These are phyloP conservation scores for Piezodorus guildinii DNA, from an alignment of 1,140 invertebrate species.

Conservation along the genomic window DNA sequence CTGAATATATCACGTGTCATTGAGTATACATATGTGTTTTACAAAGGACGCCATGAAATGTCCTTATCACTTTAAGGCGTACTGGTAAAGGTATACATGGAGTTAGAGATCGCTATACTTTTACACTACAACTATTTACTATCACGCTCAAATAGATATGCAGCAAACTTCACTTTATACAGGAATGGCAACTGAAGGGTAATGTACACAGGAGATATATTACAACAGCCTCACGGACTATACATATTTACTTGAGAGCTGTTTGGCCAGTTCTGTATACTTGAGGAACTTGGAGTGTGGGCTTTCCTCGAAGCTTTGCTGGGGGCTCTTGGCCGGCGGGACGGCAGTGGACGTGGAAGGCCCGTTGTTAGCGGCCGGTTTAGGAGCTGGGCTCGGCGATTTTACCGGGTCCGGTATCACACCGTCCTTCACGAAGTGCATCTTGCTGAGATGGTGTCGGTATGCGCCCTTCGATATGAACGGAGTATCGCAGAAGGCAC, in stretches of 20 bases:
- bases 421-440: conserved; percentile 92
- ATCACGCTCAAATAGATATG: conserved; percentile 25
- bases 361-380: conserved; percentile 23
- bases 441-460: conserved; percentile 89
- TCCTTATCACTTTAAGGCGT: conserved; percentile 18
- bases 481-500: conserved; percentile 90
- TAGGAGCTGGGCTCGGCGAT: conserved; percentile 32
- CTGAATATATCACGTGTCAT: conserved; percentile 24
- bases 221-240: conserved; percentile 35
- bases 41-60: conserved; percentile 19
- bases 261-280: conserved; percentile 91
- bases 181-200: conserved; percentile 27
- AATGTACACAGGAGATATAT: conserved; percentile 14
- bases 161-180: conserved; percentile 27
- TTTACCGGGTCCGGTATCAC: conserved; percentile 57
- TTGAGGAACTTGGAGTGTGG: conserved; percentile 93
- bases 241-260: conserved; percentile 90
- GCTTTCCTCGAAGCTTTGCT: conserved; percentile 66
- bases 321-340: conserved; percentile 33
- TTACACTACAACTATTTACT: conserved; percentile 22
- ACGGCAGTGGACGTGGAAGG: conserved; percentile 31
- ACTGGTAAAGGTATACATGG: conserved; percentile 22
- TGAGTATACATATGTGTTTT: conserved; percentile 26
- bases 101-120: conserved; percentile 26
- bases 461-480: conserved; percentile 95